These are phyloP conservation scores for Pseudomyrmex dendroicus DNA, from an alignment of 1,140 invertebrate species.

Conservation along the genomic window DNA sequence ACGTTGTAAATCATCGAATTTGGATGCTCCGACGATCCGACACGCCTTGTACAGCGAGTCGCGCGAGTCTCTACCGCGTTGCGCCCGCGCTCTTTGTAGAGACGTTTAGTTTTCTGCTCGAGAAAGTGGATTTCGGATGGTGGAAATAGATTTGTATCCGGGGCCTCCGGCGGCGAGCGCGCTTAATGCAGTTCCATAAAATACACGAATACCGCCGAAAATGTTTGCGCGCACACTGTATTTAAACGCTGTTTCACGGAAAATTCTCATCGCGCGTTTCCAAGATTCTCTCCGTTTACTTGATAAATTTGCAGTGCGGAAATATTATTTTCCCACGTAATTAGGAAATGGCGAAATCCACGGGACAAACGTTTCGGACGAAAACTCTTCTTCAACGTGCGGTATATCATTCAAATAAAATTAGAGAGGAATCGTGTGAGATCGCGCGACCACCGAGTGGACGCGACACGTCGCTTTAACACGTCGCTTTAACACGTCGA, in stretches of 20 bases:
- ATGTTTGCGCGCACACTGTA: constrained; percentile 12
- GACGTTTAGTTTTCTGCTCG: constrained; percentile 12
- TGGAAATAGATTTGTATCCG: neutral
- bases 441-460: constrained; percentile 5
- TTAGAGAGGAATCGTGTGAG: too few relatives aligned
- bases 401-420: too few relatives aligned
- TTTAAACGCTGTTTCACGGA: constrained; percentile 7
- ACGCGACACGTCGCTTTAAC: constrained; percentile 1
- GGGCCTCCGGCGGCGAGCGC: neutral
- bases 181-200: constrained; percentile 15
- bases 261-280: neutral
- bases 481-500: constrained; percentile 12
- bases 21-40: constrained; percentile 58
- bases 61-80: neutral
- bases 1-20: constrained; percentile 70
- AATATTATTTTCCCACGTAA: neutral
- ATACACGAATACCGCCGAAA: constrained; percentile 20
- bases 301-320: constrained; percentile 19
- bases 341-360: constrained; percentile 6
- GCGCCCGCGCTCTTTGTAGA: neutral
- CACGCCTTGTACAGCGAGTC: neutral
- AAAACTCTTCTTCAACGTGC: too few relatives aligned
- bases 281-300: constrained; percentile 8
- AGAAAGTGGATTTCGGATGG: neutral
- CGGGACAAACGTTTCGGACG: neutral